Evolutionary conservation across 2,113 vertebrate genomes (phyloP).

Genomic region (Propithecus coquereli): DNA sequence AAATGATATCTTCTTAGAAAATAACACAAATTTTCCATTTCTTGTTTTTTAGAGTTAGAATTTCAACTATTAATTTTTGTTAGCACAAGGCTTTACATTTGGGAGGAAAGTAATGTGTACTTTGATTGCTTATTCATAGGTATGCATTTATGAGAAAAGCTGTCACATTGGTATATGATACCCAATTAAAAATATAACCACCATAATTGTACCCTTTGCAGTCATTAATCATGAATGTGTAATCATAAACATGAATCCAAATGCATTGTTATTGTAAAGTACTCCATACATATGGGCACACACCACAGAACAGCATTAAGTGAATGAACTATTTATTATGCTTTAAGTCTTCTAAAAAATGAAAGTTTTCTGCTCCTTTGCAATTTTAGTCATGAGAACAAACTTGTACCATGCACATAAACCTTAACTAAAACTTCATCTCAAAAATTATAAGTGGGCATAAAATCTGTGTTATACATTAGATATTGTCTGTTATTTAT

Average conservation of each 20-base stretch:
- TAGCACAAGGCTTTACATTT: constrained; percentile 37
- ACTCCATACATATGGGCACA: not conserved
- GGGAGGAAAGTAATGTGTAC: not conserved
- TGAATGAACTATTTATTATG: constrained; percentile 50
- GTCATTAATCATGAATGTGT: constrained; percentile 67
- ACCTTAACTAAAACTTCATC: not conserved
- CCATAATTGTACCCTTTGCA: constrained; percentile 43
- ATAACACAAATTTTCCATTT: constrained; percentile 32
- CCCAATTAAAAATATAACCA: constrained; percentile 64
- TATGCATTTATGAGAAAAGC: constrained; percentile 52
- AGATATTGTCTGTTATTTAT: not conserved
- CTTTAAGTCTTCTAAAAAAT: not conserved
- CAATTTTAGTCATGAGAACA: constrained; percentile 3
- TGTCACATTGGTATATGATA: constrained; percentile 49
- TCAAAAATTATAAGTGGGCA: not conserved
- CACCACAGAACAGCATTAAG: not conserved
- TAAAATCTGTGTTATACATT: not conserved
- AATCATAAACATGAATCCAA: constrained; percentile 56
- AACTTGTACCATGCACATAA: not conserved
- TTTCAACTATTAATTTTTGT: constrained; percentile 50
- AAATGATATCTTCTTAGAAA: constrained; percentile 1
- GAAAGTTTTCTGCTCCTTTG: not conserved
- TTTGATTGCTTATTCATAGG: constrained; percentile 72
- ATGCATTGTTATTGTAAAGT: constrained; percentile 42
- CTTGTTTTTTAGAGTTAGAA: constrained; percentile 28